Conservation (phyloP, 35 echinoderm and acorn worm species). For the Amphiura filiformis region DNA sequence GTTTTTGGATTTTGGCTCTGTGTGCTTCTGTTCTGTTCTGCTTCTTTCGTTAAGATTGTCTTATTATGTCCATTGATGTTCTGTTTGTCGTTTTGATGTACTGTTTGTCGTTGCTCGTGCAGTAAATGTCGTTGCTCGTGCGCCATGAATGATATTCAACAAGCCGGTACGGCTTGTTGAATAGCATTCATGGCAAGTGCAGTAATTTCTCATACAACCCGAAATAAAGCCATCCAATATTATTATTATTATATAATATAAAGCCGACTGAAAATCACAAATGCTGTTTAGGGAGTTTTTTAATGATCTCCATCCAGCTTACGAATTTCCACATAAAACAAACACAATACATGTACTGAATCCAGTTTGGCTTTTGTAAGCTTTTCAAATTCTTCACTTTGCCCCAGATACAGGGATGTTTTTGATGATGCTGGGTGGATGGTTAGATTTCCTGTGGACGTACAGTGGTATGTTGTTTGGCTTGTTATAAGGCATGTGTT, state of each 20-base stretch:
- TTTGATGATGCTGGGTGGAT: conserved; percentile 16
- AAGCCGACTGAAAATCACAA: neutral
- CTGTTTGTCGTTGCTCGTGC: conserved; percentile 24
- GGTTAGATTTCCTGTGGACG: conserved; percentile 15
- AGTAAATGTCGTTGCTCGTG: too few relatives aligned
- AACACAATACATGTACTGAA: too few relatives aligned
- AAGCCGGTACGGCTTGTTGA: too few relatives aligned
- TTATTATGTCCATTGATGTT: neutral
- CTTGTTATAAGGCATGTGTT: neutral
- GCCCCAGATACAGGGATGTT: neutral
- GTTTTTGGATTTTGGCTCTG: neutral
- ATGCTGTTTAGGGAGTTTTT: conserved; percentile 22
- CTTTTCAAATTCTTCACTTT: neutral
- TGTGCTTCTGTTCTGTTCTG: neutral
- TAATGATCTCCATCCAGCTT: conserved; percentile 42
- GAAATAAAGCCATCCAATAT: conserved; percentile 14
- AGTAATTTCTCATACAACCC: too few relatives aligned
- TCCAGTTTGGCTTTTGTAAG: too few relatives aligned
- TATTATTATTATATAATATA: neutral
- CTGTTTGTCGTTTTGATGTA: neutral
- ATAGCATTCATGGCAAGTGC: too few relatives aligned
- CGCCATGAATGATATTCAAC: too few relatives aligned
- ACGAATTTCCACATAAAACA: too few relatives aligned
- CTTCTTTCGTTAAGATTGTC: neutral
- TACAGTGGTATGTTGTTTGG: conserved; percentile 4